Evolutionary conservation across 2,888 invertebrate genomes (phyloP), one percentile per base, ranked within the genome.

Genomic region (Sminthurinus aureus): DNA sequence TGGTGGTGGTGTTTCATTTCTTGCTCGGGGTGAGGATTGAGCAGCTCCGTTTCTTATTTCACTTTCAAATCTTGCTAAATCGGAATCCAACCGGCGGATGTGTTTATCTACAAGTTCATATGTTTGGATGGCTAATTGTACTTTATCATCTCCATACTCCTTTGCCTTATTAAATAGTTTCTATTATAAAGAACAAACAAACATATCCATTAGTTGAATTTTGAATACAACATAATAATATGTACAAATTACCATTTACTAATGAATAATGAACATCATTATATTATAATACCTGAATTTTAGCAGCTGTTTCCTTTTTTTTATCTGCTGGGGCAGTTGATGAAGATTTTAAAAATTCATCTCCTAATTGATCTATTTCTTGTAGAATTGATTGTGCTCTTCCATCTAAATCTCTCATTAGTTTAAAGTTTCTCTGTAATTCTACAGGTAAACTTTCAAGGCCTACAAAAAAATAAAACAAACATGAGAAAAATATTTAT

Each of bases 81-180:
- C 98, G 83, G 97, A 96, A 91, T 99, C 99, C 89, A 99, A 92
- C 89, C 97, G 93, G 89, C 98, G 93, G 88, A 99, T 99, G 90
- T 99, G 98, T 91, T 98, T 98, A 91, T 99, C 98, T 18, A 88
- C 88, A 91, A 98, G 92, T 92, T 99, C 99, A 90, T 99, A 99
- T 0, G 98, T 98, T 91, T 98, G 98, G 91, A 98, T 97, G 0
- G 99, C 98, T 85, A 99, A 92, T 90, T 98, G 97, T 58, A 99
- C 98, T 92, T 99, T 99, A 89, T 98, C 98, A 90, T 98, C 98
- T 1, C 97, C 97, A 90, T 96, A 97, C 90, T 98, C 98, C 89
- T 96, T 96, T 18, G 98, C 97, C 91, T 97, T 98, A 89, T 96
- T 95, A 90, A 98, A 98, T 83, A 96, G 91, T 85, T 94, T 95